Evolutionary conservation across 2,888 invertebrate species (phyloP), one percentile per base, ranked within the genome.

Genomic region (Ceriagrion tenellum): DNA sequence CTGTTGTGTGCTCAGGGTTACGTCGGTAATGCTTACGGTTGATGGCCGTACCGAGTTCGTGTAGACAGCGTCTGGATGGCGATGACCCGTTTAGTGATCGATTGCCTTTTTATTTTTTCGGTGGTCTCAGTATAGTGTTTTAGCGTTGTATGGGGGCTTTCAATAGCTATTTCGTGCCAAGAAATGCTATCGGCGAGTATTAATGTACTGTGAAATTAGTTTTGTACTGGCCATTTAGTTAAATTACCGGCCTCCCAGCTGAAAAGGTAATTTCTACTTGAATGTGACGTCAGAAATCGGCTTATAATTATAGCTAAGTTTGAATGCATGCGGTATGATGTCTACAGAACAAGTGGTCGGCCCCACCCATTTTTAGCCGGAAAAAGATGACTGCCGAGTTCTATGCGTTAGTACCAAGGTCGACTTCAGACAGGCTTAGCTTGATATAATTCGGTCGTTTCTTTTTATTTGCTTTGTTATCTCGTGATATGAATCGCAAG

Each of bases 361-460:
- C 93, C 93, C 93, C 93, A 93, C 93, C 93, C 93, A 93, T 93
- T 93, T 93, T 93, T 93, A 93, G 93, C 93, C 93, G 93, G 93
- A 93, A 93, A 93, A 93, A 93, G 93, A 93, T 93, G 93, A 93
- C 93, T 93, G 93, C 93, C 93, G 93, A 93, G 74, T 93, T 93
- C 93, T 93, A 93, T 93, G 93, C 74, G 93, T 93, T 93, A 59
- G n/a, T 20, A 93, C 69, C 93, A 93, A 93, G 93, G 93, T 93
- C 93, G 93, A 74, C 47, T 74, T 74, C 93, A 74, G 47, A 47
- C 47, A 93, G 47, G 69, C 93, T 26, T 47, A 93, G 93, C 74
- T 93, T 69, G 93, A 93, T 74, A 91, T 91, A 55, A 93, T 93
- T 63, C 63, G 40, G 59, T 69, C 69, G 47, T 69, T 47, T n/a